phyloP scores from a whole-genome alignment of 2,113 vertebrate species.

The Peromyscus maniculatus region DNA sequence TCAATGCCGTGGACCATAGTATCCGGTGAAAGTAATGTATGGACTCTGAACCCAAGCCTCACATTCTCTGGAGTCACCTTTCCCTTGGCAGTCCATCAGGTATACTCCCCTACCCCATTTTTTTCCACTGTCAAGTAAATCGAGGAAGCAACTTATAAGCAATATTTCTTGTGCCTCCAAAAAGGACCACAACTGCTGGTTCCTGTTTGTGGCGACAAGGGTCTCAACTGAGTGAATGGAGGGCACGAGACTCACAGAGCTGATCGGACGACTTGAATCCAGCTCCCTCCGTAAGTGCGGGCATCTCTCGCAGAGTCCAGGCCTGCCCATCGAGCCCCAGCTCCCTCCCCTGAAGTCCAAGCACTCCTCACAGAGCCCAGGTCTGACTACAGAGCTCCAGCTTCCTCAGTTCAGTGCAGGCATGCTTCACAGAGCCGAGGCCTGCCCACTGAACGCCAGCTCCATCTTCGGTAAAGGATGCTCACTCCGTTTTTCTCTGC shows the following conservation, averaged over 20 bases:
- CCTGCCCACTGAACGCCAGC: background rate
- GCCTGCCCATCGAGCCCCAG: background rate
- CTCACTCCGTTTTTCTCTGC: background rate
- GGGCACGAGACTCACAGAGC: background rate
- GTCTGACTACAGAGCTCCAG: background rate
- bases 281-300: background rate
- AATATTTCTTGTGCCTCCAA: conserved; percentile 56
- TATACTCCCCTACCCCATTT: background rate
- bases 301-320: background rate
- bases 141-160: conserved; percentile 67
- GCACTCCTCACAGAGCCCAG: background rate
- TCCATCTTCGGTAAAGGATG: background rate
- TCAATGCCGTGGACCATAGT: background rate
- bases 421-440: background rate
- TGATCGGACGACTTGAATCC: background rate
- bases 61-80: background rate
- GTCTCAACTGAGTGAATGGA: conserved; percentile 68
- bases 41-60: background rate
- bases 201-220: conserved; percentile 67
- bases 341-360: background rate
- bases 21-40: background rate
- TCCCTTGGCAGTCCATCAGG: conserved; percentile 16
- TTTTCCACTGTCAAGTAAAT: conserved; percentile 56
- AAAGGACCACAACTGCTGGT: conserved; percentile 65
- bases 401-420: background rate